Percentiles rank a stretch among this genome's conserved stretches.
phyloP scores from a whole-genome alignment of 2,113 vertebrate genomes.

The Collichthys lucidus region DNA sequence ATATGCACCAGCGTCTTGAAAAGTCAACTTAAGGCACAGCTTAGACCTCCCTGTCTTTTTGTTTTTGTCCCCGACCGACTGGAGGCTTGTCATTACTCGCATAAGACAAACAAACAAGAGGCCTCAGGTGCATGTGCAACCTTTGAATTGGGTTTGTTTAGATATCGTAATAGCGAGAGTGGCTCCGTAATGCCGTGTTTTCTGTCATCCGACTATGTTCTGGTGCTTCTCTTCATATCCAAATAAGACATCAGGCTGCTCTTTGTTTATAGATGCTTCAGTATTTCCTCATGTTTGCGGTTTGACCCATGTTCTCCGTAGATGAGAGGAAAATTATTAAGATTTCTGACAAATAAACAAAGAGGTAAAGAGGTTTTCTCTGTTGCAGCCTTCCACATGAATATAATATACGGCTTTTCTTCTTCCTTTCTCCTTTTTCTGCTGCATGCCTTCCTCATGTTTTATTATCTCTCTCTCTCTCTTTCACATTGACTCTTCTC shows the following conservation, averaged over 20 bases:
- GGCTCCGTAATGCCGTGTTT: not conserved
- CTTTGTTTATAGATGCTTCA: constrained; percentile 4
- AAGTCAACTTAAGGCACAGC: constrained; percentile 20
- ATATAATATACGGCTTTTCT: constrained; percentile 18
- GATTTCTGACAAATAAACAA: not conserved
- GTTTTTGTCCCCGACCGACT: constrained; percentile 23
- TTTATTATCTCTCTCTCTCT: constrained; percentile 27
- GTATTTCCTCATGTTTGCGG: constrained; percentile 21
- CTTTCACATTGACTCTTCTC: constrained; percentile 6
- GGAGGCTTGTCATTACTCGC: constrained; percentile 17
- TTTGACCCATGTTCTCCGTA: not conserved
- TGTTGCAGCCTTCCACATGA: constrained; percentile 32
- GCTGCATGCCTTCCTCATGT: constrained; percentile 24
- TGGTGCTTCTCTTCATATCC: not conserved
- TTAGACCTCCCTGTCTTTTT: constrained; percentile 38
- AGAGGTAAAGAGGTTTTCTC: constrained; percentile 8
- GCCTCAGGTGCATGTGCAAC: not conserved
- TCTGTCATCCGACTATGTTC: not conserved
- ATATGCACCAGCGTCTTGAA: constrained; percentile 52
- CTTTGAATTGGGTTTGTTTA: not conserved
- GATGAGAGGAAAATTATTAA: not conserved
- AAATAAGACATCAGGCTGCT: constrained; percentile 1
- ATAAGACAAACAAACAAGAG: constrained; percentile 20
- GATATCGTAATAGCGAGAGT: not conserved
- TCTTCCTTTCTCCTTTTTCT: constrained; percentile 1